Conservation (phyloP, 2,113 vertebrate species). For the Embiotoca jacksoni region DNA sequence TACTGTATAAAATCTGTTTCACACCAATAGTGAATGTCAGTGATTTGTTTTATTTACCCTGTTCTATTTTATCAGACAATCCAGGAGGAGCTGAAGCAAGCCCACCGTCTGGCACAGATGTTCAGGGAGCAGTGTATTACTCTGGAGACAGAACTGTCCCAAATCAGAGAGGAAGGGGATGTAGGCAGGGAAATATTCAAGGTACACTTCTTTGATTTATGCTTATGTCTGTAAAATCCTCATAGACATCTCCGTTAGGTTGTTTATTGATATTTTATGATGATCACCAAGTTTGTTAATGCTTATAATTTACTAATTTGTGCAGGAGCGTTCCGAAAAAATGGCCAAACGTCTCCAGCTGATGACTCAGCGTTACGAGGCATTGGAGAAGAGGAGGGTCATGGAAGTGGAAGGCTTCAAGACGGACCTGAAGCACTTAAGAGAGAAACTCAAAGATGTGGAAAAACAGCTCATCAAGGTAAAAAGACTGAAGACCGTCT, state of each 20-base stretch:
- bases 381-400: constrained; percentile 90
- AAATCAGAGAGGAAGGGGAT: constrained; percentile 90
- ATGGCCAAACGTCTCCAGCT: constrained; percentile 92
- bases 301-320: background rate
- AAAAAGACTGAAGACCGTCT: constrained; percentile 8
- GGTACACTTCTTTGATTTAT: constrained; percentile 74
- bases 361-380: constrained; percentile 92
- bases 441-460: constrained; percentile 91
- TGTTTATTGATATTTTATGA: background rate
- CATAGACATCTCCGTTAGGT: background rate
- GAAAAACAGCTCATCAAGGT: constrained; percentile 95
- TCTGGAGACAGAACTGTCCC: constrained; percentile 92
- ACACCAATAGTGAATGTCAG: background rate
- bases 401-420: constrained; percentile 97
- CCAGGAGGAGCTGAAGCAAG: constrained; percentile 89
- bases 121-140: constrained; percentile 93
- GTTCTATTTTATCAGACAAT: constrained; percentile 79
- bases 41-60: background rate
- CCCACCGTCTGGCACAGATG: constrained; percentile 90
- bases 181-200: constrained; percentile 91
- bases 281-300: background rate
- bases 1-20: background rate
- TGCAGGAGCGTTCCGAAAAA: constrained; percentile 92
- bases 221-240: background rate
- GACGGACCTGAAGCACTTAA: constrained; percentile 90